Conservation (phyloP, 2,113 vertebrate species). For the Pantherophis guttatus region DNA sequence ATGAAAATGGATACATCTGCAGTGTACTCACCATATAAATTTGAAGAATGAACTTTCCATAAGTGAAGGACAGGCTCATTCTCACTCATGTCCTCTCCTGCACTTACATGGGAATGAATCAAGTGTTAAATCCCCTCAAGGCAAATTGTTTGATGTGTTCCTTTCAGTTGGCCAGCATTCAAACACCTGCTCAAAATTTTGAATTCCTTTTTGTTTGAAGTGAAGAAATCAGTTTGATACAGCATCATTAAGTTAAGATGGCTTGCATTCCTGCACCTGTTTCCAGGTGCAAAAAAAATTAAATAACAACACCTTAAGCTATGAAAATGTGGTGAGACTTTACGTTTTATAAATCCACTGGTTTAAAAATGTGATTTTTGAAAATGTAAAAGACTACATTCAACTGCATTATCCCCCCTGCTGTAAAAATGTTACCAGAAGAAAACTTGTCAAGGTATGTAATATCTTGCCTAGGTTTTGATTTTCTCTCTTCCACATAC, state of each 20-base stretch:
- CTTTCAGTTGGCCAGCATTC: slow-evolving; percentile 36
- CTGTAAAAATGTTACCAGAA: background rate
- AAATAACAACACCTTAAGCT: slow-evolving; percentile 26
- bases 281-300: slow-evolving; percentile 13
- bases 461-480: background rate
- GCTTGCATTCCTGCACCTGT: slow-evolving; percentile 21
- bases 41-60: background rate
- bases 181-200: slow-evolving; percentile 54
- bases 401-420: background rate
- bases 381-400: background rate
- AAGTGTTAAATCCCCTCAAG: slow-evolving; percentile 40
- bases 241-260: slow-evolving; percentile 51
- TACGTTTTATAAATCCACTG: background rate
- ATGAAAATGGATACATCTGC: background rate
- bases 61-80: background rate
- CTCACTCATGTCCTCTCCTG: background rate
- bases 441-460: background rate
- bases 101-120: slow-evolving; percentile 19
- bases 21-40: background rate
- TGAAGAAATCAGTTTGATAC: slow-evolving; percentile 54
- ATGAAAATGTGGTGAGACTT: background rate
- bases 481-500: background rate
- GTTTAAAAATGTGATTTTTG: slow-evolving; percentile 6
- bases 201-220: slow-evolving; percentile 46
- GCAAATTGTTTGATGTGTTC: slow-evolving; percentile 54